Evolutionary conservation across 2,888 invertebrate genomes (phyloP).

Genomic region (Perizoma flavofasciatum): DNA sequence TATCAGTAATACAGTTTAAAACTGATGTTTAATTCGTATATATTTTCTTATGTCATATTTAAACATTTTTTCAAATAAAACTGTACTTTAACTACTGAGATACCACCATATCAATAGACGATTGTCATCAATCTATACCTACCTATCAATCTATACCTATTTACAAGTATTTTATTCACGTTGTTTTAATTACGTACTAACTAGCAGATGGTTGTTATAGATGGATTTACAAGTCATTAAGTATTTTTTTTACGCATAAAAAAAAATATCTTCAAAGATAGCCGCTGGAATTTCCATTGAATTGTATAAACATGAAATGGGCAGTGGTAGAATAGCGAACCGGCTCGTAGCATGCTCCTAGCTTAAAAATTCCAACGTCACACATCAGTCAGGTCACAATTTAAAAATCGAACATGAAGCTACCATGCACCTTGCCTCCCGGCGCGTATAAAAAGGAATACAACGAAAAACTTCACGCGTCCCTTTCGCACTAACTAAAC

Average conservation of each 20-base stretch:
- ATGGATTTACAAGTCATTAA: slow-evolving; percentile 23
- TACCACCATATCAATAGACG: too few species aligned
- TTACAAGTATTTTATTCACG: slow-evolving; percentile 9
- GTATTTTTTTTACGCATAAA: slow-evolving; percentile 4
- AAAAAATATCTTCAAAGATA: slow-evolving; percentile 29
- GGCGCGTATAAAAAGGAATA: slow-evolving; percentile 74
- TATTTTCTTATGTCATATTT: neutral
- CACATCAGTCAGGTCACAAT: slow-evolving; percentile 71
- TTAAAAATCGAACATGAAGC: slow-evolving; percentile 68
- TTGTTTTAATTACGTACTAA: slow-evolving; percentile 9
- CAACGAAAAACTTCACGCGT: slow-evolving; percentile 59
- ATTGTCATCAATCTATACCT: neutral
- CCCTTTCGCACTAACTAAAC: slow-evolving; percentile 44
- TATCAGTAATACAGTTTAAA: too few species aligned
- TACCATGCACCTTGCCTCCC: slow-evolving; percentile 76
- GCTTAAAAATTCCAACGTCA: slow-evolving; percentile 53
- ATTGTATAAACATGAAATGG: slow-evolving; percentile 9
- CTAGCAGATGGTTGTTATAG: slow-evolving; percentile 18
- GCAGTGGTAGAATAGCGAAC: slow-evolving; percentile 17
- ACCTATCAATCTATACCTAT: neutral
- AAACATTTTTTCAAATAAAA: neutral
- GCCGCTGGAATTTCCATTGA: slow-evolving; percentile 19
- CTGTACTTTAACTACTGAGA: neutral
- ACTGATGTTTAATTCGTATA: too few species aligned
- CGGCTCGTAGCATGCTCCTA: slow-evolving; percentile 5